Conservation (phyloP, 1,140 invertebrate species). For the Nephotettix cincticeps region DNA sequence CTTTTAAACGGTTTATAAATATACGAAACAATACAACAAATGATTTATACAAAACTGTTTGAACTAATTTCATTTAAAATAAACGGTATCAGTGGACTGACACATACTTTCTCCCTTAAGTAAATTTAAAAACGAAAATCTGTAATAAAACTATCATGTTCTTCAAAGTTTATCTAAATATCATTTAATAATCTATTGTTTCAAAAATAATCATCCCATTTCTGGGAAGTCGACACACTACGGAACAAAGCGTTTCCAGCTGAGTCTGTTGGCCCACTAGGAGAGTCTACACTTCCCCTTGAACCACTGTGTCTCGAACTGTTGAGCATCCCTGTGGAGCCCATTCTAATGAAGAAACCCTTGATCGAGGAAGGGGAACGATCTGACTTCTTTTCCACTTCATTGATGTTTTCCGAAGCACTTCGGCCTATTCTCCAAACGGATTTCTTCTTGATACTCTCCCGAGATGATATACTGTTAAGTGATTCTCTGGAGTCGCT, state of each 20-base stretch:
- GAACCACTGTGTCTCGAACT: slow-evolving; percentile 51
- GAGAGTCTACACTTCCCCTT: too few species aligned
- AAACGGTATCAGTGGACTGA: too few species aligned
- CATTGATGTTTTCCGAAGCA: slow-evolving; percentile 45
- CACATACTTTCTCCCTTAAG: too few species aligned
- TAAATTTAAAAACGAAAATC: too few species aligned
- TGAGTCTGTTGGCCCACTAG: slow-evolving; percentile 47
- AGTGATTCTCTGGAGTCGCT: slow-evolving; percentile 59
- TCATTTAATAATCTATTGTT: too few species aligned
- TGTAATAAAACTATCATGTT: too few species aligned
- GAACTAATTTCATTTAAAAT: too few species aligned
- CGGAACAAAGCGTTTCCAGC: slow-evolving; percentile 60
- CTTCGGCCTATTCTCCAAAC: slow-evolving; percentile 35
- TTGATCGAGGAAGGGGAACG: slow-evolving; percentile 61
- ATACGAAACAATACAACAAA: too few species aligned
- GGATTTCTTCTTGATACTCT: slow-evolving; percentile 33
- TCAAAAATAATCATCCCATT: too few species aligned
- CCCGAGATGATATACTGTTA: slow-evolving; percentile 40
- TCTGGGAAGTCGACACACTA: slow-evolving; percentile 73
- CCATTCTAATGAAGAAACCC: slow-evolving; percentile 71
- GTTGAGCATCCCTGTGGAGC: slow-evolving; percentile 72
- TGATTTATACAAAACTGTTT: too few species aligned
- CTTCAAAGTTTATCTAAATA: too few species aligned
- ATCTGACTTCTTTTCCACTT: slow-evolving; percentile 51
- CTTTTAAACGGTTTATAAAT: too few species aligned